These are phyloP conservation scores for Xiphias gladius DNA, from an alignment of 2,113 vertebrate species.

Conservation along the genomic window DNA sequence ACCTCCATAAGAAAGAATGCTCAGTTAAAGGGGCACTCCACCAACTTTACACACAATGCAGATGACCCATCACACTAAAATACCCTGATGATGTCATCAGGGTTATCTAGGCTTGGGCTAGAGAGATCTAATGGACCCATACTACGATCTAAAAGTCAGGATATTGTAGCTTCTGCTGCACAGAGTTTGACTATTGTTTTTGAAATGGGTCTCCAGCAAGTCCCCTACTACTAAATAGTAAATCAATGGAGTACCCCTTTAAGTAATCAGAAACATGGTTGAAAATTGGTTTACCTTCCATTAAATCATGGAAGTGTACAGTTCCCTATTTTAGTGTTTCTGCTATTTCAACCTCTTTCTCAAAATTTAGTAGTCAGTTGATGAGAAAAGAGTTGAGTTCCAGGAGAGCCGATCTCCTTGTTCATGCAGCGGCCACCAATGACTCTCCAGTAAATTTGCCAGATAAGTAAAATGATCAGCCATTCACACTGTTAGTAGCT, in stretches of 20 bases:
- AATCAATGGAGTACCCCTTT: conserved; percentile 17
- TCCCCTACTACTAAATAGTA: not conserved
- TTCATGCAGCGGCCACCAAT: conserved; percentile 62
- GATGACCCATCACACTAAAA: too few species aligned
- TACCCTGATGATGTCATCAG: not conserved
- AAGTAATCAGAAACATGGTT: conserved; percentile 3
- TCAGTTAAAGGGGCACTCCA: too few species aligned
- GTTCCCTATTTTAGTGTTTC: conserved; percentile 22
- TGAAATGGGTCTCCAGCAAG: conserved; percentile 9
- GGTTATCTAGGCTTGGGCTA: not conserved
- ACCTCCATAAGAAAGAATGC: too few species aligned
- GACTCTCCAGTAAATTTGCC: conserved; percentile 32
- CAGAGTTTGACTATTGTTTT: not conserved
- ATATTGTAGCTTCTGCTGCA: not conserved
- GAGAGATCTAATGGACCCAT: not conserved
- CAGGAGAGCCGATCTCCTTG: conserved; percentile 29
- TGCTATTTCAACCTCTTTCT: conserved; percentile 38
- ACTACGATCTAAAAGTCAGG: not conserved
- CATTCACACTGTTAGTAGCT: conserved; percentile 66
- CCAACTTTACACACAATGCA: too few species aligned
- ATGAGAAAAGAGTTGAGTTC: conserved; percentile 47
- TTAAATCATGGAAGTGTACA: conserved; percentile 44
- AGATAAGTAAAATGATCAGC: conserved; percentile 52
- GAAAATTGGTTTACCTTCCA: conserved; percentile 43
- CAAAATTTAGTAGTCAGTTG: conserved; percentile 34